Conservation (phyloP, 2,888 invertebrate genomes). For the Eurytoma adleriae region DNA sequence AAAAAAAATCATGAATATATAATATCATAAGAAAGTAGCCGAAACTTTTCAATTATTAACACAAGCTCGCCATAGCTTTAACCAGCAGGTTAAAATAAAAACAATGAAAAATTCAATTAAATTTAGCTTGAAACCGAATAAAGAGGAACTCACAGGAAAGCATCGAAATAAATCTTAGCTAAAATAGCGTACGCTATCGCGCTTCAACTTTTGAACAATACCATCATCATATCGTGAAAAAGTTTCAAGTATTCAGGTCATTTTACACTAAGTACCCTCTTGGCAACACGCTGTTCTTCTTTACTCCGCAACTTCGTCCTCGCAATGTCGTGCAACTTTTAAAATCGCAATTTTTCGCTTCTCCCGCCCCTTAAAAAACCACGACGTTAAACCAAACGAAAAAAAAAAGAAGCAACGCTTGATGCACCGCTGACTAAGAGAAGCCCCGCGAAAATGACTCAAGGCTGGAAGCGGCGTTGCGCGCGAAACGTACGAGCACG, state of each 20-base stretch:
- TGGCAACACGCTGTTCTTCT: conserved; percentile 50
- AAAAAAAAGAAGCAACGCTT: not conserved
- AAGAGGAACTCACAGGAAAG: not conserved
- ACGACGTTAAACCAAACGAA: conserved; percentile 13
- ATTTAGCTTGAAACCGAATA: not conserved
- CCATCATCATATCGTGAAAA: conserved; percentile 53
- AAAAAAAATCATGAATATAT: too few species aligned
- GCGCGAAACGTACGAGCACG: not conserved
- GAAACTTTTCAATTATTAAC: too few species aligned
- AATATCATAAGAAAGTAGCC: too few species aligned
- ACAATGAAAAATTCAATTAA: too few species aligned
- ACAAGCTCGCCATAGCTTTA: too few species aligned
- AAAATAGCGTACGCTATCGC: conserved; percentile 28
- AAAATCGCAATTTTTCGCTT: conserved; percentile 44
- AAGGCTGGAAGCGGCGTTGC: too few species aligned
- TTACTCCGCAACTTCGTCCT: conserved; percentile 46
- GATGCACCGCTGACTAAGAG: conserved; percentile 20
- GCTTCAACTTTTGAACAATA: conserved; percentile 43
- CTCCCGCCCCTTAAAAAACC: conserved; percentile 5
- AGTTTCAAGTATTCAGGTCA: conserved; percentile 53
- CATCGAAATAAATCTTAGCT: conserved; percentile 32
- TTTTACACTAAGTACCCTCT: conserved; percentile 54
- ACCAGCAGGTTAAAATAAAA: too few species aligned
- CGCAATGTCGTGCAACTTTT: conserved; percentile 55
- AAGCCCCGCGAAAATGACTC: conserved; percentile 1